Evolutionary conservation across 2,113 vertebrate species (phyloP).

Genomic region (Xenopus borealis): DNA sequence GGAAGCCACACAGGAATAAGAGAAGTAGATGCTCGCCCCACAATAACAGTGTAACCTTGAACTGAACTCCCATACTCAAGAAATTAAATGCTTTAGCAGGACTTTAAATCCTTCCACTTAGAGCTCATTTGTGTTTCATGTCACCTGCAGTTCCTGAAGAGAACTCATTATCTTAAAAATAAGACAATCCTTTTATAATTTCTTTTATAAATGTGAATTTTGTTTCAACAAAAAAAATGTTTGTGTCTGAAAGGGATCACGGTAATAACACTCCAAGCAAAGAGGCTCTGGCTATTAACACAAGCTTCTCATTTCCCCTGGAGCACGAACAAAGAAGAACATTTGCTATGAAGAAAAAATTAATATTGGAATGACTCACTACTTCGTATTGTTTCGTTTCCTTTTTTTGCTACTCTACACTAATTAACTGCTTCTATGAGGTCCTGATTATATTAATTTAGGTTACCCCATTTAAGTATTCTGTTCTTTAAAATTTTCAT

Average conservation of each 20-base stretch:
- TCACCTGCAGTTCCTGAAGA: constrained; percentile 78
- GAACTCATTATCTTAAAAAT: constrained; percentile 82
- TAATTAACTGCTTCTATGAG: too few species aligned
- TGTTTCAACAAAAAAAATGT: constrained; percentile 70
- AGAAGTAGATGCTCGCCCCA: constrained; percentile 74
- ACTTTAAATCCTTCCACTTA: constrained; percentile 85
- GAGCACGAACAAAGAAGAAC: constrained; percentile 57
- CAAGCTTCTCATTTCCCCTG: constrained; percentile 60
- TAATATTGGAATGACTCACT: constrained; percentile 59
- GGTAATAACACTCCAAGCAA: constrained; percentile 70
- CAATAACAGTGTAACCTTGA: constrained; percentile 87
- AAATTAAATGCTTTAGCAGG: constrained; percentile 82
- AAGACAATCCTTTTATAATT: constrained; percentile 75
- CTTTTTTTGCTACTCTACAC: too few species aligned
- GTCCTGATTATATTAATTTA: too few species aligned
- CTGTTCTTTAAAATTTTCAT: too few species aligned
- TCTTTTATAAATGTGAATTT: constrained; percentile 76
- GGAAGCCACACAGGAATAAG: constrained; percentile 68
- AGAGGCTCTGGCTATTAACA: constrained; percentile 62
- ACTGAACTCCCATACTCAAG: constrained; percentile 81
- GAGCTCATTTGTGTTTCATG: constrained; percentile 77
- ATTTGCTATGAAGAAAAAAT: constrained; percentile 56
- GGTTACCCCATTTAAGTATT: too few species aligned
- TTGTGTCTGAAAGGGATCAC: constrained; percentile 70
- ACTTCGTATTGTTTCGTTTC: constrained; percentile 39